Evolutionary conservation across 2,888 invertebrate species (phyloP), one percentile per base, ranked within the genome.

Genomic region (Timandra comae): DNA sequence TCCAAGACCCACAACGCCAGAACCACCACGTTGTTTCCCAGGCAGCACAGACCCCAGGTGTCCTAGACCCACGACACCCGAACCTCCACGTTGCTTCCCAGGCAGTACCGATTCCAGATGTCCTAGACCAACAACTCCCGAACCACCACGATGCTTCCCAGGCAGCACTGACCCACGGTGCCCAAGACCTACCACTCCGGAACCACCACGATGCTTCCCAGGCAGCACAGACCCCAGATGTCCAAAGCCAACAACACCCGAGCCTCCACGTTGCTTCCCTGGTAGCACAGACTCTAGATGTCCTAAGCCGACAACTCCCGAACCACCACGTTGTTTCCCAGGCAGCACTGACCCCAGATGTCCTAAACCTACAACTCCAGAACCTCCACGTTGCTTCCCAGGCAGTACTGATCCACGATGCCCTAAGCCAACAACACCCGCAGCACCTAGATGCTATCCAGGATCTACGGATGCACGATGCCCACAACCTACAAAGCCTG

Each of bases 121-220:
- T 8, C 60, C 58, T 0, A 33, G 37, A 30, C 52, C 56, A 0
- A 54, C 54, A 0, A 52, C 63, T 1, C 49, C 55, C 0, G 38
- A 37, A 0, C 43, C 46, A 3, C 57, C 59, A 0, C 35, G 19
- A 0, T 71, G 71, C 13, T 66, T 36, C 30, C 71, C 67, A 1
- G 72, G 71, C 0, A 51, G 42, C 1, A 48, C 21, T 0, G 68
- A 71, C 21, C 52, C 63, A 0, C 35, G 60, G 0, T 69, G 71
- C 12, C 67, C 70, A 0, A 44, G 46, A 7, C 55, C 61, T n/a
- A 34, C 44, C 6, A 48, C 44, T 4, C 43, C 36, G 1, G 32
- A 32, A 3, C 37, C 42, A 8, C 40, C 41, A 1, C 34, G 11
- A 1, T 52, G 49, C 22, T 46, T 13, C 16, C 48, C 38, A 0